Evolutionary conservation across 2,797 vertebrate species (phyloP).

Genomic region (Hippoglossus hippoglossus): DNA sequence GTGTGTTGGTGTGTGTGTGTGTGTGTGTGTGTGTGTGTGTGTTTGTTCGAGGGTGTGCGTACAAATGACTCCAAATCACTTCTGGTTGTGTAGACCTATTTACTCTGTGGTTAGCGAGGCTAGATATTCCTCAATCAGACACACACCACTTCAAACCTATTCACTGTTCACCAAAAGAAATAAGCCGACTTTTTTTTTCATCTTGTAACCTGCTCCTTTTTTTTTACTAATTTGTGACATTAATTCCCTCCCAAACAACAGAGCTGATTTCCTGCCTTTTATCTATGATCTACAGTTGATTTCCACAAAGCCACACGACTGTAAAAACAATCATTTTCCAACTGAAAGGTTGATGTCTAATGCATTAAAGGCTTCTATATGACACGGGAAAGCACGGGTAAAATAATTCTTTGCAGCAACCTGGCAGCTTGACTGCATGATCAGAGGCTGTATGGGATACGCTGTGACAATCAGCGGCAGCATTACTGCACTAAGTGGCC

Average conservation of each 20-base stretch:
- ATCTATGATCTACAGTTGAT: constrained; percentile 1
- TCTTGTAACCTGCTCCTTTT: background rate
- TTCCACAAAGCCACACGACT: no score
- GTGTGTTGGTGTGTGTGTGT: no score
- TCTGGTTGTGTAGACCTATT: constrained; percentile 48
- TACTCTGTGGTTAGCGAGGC: constrained; percentile 42
- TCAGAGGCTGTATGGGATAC: constrained; percentile 17
- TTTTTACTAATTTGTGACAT: background rate
- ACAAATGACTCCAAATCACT: background rate
- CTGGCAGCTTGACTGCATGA: constrained; percentile 11
- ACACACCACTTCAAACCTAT: constrained; percentile 6
- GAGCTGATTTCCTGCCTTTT: background rate
- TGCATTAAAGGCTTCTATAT: background rate
- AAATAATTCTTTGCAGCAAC: constrained; percentile 12
- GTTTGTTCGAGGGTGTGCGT: no score
- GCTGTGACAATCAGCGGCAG: constrained; percentile 27
- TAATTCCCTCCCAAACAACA: background rate
- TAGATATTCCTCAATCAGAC: constrained; percentile 26
- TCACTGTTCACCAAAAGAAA: background rate
- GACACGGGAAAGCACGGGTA: background rate
- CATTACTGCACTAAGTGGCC: constrained; percentile 47
- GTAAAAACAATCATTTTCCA: background rate
- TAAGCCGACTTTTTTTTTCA: background rate
- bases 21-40: no score
- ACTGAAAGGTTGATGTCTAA: background rate